Conservation (phyloP, 2,888 invertebrate genomes). For the Hyposoter didymator region DNA sequence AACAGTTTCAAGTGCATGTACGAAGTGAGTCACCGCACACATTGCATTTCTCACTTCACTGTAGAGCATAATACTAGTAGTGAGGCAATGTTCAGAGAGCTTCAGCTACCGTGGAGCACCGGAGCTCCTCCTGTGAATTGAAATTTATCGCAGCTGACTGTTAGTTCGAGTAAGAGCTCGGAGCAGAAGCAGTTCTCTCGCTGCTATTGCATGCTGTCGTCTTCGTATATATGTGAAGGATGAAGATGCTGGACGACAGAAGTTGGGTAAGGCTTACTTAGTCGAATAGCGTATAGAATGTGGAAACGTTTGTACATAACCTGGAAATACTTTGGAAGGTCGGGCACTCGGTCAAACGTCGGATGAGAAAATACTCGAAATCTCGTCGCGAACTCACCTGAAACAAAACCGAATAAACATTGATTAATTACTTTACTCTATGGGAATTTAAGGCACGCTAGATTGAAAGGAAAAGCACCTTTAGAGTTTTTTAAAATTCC, state of each 20-base stretch:
- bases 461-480: background rate
- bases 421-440: background rate
- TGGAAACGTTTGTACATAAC: slow-evolving; percentile 36
- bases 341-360: background rate
- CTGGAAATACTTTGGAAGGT: background rate
- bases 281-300: background rate
- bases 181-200: background rate
- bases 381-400: slow-evolving; percentile 45
- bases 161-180: slow-evolving; percentile 47
- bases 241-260: slow-evolving; percentile 6
- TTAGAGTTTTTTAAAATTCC: background rate
- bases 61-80: slow-evolving; percentile 20
- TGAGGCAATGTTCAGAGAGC: slow-evolving; percentile 14
- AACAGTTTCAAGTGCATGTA: background rate
- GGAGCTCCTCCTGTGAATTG: slow-evolving; percentile 45
- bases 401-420: slow-evolving; percentile 40
- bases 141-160: slow-evolving; percentile 57
- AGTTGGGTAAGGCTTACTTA: slow-evolving; percentile 38
- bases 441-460: background rate
- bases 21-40: slow-evolving; percentile 33
- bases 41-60: slow-evolving; percentile 57
- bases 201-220: background rate
- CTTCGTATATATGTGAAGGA: slow-evolving; percentile 2
- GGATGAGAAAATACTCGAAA: slow-evolving; percentile 12
- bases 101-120: slow-evolving; percentile 14